Percentiles rank a stretch among this genome's conserved stretches.
phyloP scores from a whole-genome alignment of 1,140 invertebrate species.

The Scylla paramamosain region DNA sequence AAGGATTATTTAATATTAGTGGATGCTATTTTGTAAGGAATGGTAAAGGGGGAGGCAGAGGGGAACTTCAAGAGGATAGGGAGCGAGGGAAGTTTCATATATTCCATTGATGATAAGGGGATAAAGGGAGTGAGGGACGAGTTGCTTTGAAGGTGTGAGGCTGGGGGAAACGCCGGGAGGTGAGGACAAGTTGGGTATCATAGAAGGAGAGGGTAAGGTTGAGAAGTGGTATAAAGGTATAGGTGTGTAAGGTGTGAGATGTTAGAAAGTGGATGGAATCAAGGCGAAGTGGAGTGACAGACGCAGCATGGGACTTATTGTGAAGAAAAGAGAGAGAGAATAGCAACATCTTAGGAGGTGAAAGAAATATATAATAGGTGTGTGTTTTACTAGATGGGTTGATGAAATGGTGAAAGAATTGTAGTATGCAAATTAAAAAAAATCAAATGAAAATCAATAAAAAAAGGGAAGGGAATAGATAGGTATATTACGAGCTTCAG shows the following conservation, averaged over 20 bases:
- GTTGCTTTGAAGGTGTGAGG: background rate
- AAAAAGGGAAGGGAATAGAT: background rate
- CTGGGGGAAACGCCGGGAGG: background rate
- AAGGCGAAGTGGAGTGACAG: background rate
- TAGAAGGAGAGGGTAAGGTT: background rate
- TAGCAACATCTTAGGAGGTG: background rate
- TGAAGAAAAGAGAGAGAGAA: background rate
- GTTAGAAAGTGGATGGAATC: background rate
- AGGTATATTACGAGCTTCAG: background rate
- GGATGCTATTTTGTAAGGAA: no score
- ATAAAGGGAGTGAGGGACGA: background rate
- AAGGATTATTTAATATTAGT: no score
- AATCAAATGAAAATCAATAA: background rate
- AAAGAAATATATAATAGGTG: background rate
- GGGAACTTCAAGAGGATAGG: no score
- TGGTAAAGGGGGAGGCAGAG: no score
- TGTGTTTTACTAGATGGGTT: no score
- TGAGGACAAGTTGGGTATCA: no score
- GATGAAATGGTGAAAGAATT: background rate
- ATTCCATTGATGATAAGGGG: no score
- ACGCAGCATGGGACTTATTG: background rate
- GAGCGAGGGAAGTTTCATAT: no score
- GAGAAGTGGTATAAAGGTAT: background rate
- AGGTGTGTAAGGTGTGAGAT: background rate
- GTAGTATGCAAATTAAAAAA: background rate